Base-by-base conservation (phyloP, 2,888 invertebrate genomes). In the Plebejus melissa region DNA sequence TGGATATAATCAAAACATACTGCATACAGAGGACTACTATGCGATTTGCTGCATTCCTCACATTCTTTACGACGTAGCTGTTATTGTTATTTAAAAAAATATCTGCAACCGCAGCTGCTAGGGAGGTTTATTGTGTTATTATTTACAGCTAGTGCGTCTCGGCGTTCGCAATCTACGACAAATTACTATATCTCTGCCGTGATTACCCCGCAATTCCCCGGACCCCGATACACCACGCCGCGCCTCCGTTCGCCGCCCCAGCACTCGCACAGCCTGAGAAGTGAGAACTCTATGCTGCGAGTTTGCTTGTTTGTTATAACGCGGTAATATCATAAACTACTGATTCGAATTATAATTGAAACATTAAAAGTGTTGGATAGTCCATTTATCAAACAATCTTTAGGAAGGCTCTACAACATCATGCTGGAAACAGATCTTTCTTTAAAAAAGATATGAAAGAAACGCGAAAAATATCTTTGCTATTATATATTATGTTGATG, bases 131-230 rank as follows among this genome's bases (percentile, higher is more conserved):
- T 90, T 88, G 88, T 89, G 87, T 89, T 85, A 91, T 92, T 91
- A 91, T 87, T 88, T 91, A 93, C 92, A 91, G 92, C 90, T 92
- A 91, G 83, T 83, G 46, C 69, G 84, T 83, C 86, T 87, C 88
- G 87, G 85, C 85, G 87, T 85, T 87, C 87, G 86, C 87, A 91
- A 90, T 91, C 90, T 88, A 88, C 88, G 87, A 88, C 88, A 88
- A 89, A 89, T 88, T 88, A 87, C 88, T 87, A 85, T 85, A 85
- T 83, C 84, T 86, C 83, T 86, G 83, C 88, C 87, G 91, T 91
- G 91, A 92, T 91, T 91, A 90, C 88, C 90, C 88, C 86, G 90
- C 88, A 89, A 90, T 91, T 90, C 88, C 87, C 71, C 28, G 4
- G 32, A 90, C 88, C 87, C 71, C 28, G 4, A 50, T 71, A 71